These are phyloP conservation scores for Penaeus monodon DNA, from an alignment of 2,888 invertebrate genomes.

Conservation along the genomic window DNA sequence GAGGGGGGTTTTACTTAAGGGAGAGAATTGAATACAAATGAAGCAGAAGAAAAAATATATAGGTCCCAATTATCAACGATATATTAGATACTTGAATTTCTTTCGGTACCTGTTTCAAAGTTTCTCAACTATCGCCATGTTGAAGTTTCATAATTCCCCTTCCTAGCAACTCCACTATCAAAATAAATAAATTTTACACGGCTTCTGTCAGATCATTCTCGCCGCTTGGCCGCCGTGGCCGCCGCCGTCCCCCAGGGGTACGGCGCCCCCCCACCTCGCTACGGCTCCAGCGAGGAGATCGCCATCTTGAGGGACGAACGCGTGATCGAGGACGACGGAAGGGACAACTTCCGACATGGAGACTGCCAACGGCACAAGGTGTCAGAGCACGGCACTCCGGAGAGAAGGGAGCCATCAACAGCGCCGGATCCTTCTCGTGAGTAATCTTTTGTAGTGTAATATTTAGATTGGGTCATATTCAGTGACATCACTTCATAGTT, in stretches of 20 bases:
- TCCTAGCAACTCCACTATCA: no score
- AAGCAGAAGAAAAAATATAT: no score
- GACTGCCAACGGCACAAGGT: slow-evolving; percentile 53
- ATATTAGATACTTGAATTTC: no score
- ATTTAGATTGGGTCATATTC: no score
- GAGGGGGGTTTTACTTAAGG: no score
- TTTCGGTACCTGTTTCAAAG: no score
- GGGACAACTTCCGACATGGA: slow-evolving; percentile 47
- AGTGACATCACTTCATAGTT: no score
- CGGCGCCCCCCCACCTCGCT: slow-evolving; percentile 19
- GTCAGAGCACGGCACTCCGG: slow-evolving; percentile 36
- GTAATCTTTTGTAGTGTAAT: neutral
- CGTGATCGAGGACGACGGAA: slow-evolving; percentile 32
- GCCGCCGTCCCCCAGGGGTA: slow-evolving; percentile 43
- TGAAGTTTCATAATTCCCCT: no score
- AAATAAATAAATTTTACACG: no score
- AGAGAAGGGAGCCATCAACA: slow-evolving; percentile 39
- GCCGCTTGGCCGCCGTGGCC: slow-evolving; percentile 42
- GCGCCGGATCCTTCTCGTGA: slow-evolving; percentile 48
- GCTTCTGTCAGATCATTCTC: slow-evolving; percentile 27
- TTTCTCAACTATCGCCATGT: no score
- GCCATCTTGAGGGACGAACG: slow-evolving; percentile 38
- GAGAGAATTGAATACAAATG: no score
- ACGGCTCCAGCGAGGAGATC: slow-evolving; percentile 32
- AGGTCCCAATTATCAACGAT: no score